Evolutionary conservation across 2,797 vertebrate species (phyloP).

Genomic region (Esox lucius): DNA sequence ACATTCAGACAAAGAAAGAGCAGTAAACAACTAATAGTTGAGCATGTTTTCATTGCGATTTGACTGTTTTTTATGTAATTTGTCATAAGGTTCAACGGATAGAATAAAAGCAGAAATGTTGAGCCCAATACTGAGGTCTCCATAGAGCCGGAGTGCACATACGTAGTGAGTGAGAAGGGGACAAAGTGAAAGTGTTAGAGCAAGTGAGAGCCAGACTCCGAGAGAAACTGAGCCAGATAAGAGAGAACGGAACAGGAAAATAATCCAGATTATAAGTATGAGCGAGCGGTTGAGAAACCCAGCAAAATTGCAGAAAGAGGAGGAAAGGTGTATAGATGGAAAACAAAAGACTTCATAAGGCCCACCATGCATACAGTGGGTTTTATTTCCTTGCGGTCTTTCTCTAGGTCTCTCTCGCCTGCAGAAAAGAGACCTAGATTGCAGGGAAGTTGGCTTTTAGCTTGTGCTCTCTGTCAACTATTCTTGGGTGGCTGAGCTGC

Average conservation of each 20-base stretch:
- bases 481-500: constrained; percentile 14
- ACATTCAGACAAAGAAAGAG: background rate
- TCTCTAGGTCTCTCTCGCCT: constrained; percentile 51
- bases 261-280: constrained; percentile 68
- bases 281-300: constrained; percentile 36
- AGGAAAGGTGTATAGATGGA: constrained; percentile 31
- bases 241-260: constrained; percentile 18
- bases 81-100: background rate
- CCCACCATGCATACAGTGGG: constrained; percentile 54
- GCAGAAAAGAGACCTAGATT: too few species aligned
- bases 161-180: constrained; percentile 34
- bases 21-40: background rate
- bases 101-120: constrained; percentile 1
- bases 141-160: constrained; percentile 48
- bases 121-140: constrained; percentile 42
- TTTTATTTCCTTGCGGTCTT: constrained; percentile 30
- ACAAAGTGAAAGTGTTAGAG: constrained; percentile 36
- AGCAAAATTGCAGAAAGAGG: constrained; percentile 43
- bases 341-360: constrained; percentile 49
- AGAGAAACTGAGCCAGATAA: constrained; percentile 14
- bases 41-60: background rate
- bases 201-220: constrained; percentile 13
- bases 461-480: constrained; percentile 54
- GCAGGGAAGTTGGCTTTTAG: constrained; percentile 49
- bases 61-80: background rate